Base-by-base conservation (phyloP, 2,113 vertebrate species). In the Zosterops borbonicus region DNA sequence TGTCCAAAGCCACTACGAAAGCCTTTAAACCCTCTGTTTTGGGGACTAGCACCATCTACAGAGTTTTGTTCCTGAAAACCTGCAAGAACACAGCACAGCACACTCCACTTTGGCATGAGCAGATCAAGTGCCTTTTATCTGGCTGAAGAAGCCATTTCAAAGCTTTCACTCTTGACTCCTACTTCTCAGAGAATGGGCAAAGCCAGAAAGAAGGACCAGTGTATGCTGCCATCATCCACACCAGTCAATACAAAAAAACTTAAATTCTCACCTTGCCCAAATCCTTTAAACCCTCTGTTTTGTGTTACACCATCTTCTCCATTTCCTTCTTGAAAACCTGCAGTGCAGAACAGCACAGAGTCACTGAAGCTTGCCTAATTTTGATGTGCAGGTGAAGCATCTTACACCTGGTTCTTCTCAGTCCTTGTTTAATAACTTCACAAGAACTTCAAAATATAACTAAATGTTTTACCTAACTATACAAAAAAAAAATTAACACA, bases 61-160 rank as follows among this genome's bases (percentile, higher is more conserved):
- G 60, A 3, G 0, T 49, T 93, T 49, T 59, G 68, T 60, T 95
- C 97, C 94, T 95, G 96, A 96, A 90, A 97, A 49, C 94, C 97
- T 97, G 37, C 25, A 94, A 70, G 25, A 46, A 8, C 21, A 90
- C 23, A 87, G 9, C 33, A 55, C 0, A 87, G 20, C 29, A 87
- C 8, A 53, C 13, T 12, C 7, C 22, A 19, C 14, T 56, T 81
- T 2, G 23, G 14, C 22, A 47, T 0, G 3, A 18, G 10, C 23
- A 46, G 5, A 53, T 63, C 13, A 67, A 63, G 25, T 12, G 6
- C 5, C 24, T 82, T 70, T 58, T 31, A 62, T 28, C 2, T 21
- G 12, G 39, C 49, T 29, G 60, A 79, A 22, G 9, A 42, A 79
- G 14, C 33, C 25, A 20, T 46, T 37, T 46, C 77, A 56, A 15